phyloP scores from a whole-genome alignment of 2,797 vertebrate species.

The Adrianichthys oophorus region DNA sequence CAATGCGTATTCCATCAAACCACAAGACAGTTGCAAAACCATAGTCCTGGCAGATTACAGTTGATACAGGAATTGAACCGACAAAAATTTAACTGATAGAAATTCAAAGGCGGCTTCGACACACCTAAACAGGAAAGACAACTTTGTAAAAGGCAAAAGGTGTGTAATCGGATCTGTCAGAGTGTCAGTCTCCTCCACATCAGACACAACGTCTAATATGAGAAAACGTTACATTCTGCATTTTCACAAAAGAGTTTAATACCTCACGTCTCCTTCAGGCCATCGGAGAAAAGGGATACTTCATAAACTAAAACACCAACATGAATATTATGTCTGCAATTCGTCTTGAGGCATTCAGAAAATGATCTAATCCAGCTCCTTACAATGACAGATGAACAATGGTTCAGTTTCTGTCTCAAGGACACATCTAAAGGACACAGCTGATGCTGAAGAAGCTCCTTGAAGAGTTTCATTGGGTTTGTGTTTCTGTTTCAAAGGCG shows the following conservation, averaged over 20 bases:
- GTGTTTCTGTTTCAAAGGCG: constrained; percentile 2
- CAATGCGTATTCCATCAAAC: constrained; percentile 4
- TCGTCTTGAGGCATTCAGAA: constrained; percentile 42
- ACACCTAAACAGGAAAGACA: constrained; percentile 62
- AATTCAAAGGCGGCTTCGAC: constrained; percentile 33
- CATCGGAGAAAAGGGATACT: constrained; percentile 40
- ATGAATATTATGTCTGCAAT: constrained; percentile 41
- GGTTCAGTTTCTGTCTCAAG: constrained; percentile 41
- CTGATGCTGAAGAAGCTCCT: constrained; percentile 7
- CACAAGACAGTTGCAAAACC: constrained; percentile 16
- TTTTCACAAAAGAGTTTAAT: constrained; percentile 44
- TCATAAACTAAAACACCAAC: constrained; percentile 38
- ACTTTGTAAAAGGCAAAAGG: constrained; percentile 36
- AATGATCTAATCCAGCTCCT: constrained; percentile 25
- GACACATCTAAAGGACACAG: constrained; percentile 26
- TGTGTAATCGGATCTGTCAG: constrained; percentile 39
- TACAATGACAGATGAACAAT: constrained; percentile 27
- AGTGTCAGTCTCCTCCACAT: constrained; percentile 25
- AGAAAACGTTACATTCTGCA: constrained; percentile 34
- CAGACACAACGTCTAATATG: constrained; percentile 40
- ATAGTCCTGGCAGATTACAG: constrained; percentile 47
- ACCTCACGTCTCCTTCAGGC: constrained; percentile 33
- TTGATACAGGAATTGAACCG: constrained; percentile 23
- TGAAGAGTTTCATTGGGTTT: background rate
- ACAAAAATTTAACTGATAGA: constrained; percentile 27